phyloP scores from a whole-genome alignment of 2,888 invertebrate species.

The Melanostoma scalare region DNA sequence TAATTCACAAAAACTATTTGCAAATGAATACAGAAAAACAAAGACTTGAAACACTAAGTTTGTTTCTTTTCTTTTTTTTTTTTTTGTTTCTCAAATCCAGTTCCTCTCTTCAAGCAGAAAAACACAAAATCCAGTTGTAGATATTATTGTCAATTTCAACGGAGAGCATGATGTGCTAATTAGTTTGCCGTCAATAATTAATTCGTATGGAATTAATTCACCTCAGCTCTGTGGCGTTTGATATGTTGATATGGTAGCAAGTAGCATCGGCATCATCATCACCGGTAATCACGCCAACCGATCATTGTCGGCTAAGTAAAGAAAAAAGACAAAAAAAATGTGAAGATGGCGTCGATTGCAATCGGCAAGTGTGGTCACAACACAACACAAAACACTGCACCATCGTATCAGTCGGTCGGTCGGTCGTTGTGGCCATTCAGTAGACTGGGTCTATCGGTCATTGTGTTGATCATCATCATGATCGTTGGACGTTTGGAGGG shows the following conservation, averaged over 20 bases:
- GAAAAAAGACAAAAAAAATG: conserved; percentile 16
- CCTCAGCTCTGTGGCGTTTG: conserved; percentile 24
- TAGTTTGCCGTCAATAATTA: conserved; percentile 63
- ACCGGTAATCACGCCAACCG: conserved; percentile 36
- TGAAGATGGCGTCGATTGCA: conserved; percentile 54
- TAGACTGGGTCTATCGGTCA: conserved; percentile 27
- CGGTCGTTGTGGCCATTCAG: conserved; percentile 2
- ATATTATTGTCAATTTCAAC: conserved; percentile 6
- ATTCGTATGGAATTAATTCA: conserved; percentile 66
- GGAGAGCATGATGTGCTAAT: conserved; percentile 61
- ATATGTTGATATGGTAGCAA: conserved; percentile 29
- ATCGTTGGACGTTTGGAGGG: background rate
- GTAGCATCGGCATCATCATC: conserved; percentile 44
- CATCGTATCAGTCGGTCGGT: conserved; percentile 16
- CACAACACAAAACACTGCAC: conserved; percentile 29
- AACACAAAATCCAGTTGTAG: conserved; percentile 48
- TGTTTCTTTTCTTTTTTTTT: too few relatives aligned
- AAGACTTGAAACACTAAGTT: background rate
- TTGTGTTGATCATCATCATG: background rate
- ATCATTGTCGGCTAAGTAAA: conserved; percentile 30
- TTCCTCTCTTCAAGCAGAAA: conserved; percentile 8
- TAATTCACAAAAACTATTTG: background rate
- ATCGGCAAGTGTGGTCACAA: conserved; percentile 33
- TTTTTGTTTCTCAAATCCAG: conserved; percentile 4
- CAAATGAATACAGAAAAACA: conserved; percentile 15